Evolutionary conservation across 2,113 vertebrate species (phyloP).

Genomic region (Leucoraja erinaceus): DNA sequence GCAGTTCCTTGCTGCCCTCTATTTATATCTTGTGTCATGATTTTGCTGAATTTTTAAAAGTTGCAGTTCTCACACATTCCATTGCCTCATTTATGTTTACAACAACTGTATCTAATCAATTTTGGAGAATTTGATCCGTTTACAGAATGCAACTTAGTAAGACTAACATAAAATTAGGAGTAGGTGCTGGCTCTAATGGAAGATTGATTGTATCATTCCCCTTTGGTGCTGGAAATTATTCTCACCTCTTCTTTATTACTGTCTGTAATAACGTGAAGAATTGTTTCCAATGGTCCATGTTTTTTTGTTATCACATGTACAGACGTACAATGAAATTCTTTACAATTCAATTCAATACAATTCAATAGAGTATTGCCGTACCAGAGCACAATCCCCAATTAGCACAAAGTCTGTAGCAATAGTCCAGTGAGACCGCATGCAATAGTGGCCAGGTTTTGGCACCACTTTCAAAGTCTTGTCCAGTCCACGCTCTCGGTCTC

Average conservation of each 20-base stretch:
- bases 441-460: no score
- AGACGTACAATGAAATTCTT: no score
- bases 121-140: not conserved
- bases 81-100: not conserved
- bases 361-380: no score
- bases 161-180: not conserved
- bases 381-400: no score
- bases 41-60: not conserved
- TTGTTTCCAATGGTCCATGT: not conserved
- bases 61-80: not conserved
- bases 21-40: not conserved
- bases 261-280: not conserved
- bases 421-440: no score
- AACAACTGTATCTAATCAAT: not conserved
- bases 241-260: not conserved
- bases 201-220: slow-evolving; percentile 26
- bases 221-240: not conserved
- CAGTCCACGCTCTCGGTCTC: no score
- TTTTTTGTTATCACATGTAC: no score
- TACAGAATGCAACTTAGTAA: not conserved
- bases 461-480: no score
- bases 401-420: no score
- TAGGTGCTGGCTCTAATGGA: not conserved
- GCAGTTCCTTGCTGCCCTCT: no score
- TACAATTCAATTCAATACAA: no score